Base-by-base conservation (phyloP, 2,888 invertebrate genomes). In the Acronicta psi region DNA sequence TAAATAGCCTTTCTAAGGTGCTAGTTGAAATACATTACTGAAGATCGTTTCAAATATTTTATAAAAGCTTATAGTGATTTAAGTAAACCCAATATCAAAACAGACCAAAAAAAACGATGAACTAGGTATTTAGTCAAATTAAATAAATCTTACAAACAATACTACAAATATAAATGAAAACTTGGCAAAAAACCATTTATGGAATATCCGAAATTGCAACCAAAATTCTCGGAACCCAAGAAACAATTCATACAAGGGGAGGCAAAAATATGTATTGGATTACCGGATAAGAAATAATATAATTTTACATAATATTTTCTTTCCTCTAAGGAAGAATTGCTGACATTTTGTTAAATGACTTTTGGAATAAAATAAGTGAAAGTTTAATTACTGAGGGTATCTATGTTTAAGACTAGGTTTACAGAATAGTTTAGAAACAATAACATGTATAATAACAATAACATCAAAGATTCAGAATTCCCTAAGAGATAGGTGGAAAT, bases 281-380 rank as follows among this genome's bases (percentile, higher is more conserved):
- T 73, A 75, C 56, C 25, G 55, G 46, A 60, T 69, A 67, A 59
- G 69, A 54, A 67, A 60, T 61, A 75, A 73, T 64, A 64, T 54
- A 73, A 60, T 70, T 63, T 54, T 45, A 42, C 56, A 51, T 54
- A 45, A 44, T 45, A 29, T 72, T 69, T 72, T 62, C 44, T 66
- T 59, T 72, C 46, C 56, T 56, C 47, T 14, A 23, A 46, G 54
- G 52, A 65, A 55, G 57, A 57, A 69, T 58, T 37, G 45, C 31
- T 58, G 57, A 55, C 55, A 16, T 55, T 49, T 46, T 50, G 36
- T 46, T 69, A n/a, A n/a, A 66, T 46, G 53, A 58, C 45, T 40
- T 63, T 63, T 31, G 17, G 34, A 41, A 53, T 58, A 41, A 51
- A 51, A 38, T 31, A 25, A 47, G 40, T 14, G 29, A 37, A 55